Evolutionary conservation across 2,113 vertebrate species (phyloP), one percentile per base, ranked within the genome.

Genomic region (Cynocephalus volans): DNA sequence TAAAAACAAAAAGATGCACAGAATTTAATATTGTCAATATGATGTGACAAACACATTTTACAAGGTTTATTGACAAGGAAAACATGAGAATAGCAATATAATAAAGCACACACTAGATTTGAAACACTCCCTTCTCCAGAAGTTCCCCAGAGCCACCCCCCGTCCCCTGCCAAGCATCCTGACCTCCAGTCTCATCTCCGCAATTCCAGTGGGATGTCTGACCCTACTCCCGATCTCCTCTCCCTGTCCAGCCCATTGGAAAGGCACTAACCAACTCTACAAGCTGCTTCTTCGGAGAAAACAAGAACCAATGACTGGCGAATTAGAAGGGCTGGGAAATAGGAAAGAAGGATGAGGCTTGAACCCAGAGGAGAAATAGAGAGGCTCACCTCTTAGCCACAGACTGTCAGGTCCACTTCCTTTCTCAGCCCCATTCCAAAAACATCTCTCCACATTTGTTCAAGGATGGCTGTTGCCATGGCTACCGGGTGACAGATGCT

Each of bases 381-480:
- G 94, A 95, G 6, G 3, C 3, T 90, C 81, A 62, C 58, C n/a
- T 50, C 31, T 64, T 88, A 33, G 60, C 50, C 31, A 70, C 90
- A 94, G 41, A n/a, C 54, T 95, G 8, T 41, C 65, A 21, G 6
- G 64, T 96, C 93, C 73, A 90, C 95, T 95, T 87, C 70, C 82
- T 65, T 93, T 58, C 45, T 82, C 73, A 76, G 82, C 36, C 64
- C n/a, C 62, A 41, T 80, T 93, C 92, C 69, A 80, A 91, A 97
- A 94, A 56, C 91, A 95, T 97, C 64, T 95, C 67, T 94, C 70
- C 56, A 41, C 73, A 87, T 95, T 93, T 92, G 64, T 67, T 89
- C 82, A 52, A 83, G 64, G 95, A 92, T 73, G 82, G 17, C 93
- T 96, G 97, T 98, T 98, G 95, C 96, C 76, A 97, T 97, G 93